phyloP scores from a whole-genome alignment of 2,888 invertebrate genomes.

The Lepeophtheirus nordmannii region DNA sequence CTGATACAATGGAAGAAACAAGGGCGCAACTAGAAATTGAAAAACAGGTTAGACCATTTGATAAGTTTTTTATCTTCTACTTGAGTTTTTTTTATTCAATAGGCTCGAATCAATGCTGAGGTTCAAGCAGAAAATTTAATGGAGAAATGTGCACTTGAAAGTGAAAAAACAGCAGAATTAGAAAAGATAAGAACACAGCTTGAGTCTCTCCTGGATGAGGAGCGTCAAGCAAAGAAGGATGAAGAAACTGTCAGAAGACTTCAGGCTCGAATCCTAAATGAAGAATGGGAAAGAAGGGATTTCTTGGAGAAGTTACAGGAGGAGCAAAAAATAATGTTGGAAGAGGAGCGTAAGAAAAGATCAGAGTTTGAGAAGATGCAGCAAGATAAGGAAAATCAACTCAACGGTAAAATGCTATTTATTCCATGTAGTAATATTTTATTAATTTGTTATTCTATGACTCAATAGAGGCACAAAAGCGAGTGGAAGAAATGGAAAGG shows the following conservation, averaged over 20 bases:
- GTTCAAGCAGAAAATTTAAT: slow-evolving; percentile 14
- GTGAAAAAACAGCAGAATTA: slow-evolving; percentile 53
- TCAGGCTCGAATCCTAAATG: slow-evolving; percentile 47
- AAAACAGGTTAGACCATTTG: slow-evolving; percentile 40
- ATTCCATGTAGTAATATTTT: neutral
- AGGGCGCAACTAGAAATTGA: slow-evolving; percentile 48
- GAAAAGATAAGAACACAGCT: slow-evolving; percentile 52
- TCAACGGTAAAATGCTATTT: slow-evolving; percentile 41
- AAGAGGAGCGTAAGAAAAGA: slow-evolving; percentile 56
- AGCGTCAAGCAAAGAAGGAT: slow-evolving; percentile 64
- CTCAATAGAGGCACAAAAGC: slow-evolving; percentile 49
- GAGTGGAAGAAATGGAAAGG: slow-evolving; percentile 51
- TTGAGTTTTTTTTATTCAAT: neutral
- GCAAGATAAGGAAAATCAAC: slow-evolving; percentile 51
- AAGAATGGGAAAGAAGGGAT: slow-evolving; percentile 68
- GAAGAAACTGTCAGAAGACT: slow-evolving; percentile 53
- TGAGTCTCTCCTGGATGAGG: slow-evolving; percentile 57
- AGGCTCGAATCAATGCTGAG: slow-evolving; percentile 18
- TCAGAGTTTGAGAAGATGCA: slow-evolving; percentile 56
- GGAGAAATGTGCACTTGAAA: slow-evolving; percentile 37
- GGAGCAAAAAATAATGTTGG: slow-evolving; percentile 54
- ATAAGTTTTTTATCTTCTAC: no score
- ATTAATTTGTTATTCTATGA: neutral
- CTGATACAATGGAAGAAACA: slow-evolving; percentile 40
- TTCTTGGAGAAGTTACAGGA: slow-evolving; percentile 61